phyloP scores from a whole-genome alignment of 2,888 invertebrate genomes.

The Diogma glabrata region DNA sequence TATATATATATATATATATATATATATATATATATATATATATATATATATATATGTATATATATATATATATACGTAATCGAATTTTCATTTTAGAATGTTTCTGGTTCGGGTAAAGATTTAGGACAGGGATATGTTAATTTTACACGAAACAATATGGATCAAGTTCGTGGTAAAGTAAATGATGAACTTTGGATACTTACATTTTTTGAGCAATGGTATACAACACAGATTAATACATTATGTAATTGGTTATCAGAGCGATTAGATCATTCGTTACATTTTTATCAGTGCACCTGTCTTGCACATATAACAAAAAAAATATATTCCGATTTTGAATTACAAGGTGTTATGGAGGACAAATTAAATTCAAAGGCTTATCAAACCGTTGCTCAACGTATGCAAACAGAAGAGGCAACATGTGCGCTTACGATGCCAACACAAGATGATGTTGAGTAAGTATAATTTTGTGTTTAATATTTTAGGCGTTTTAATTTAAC shows the following conservation, averaged over 20 bases:
- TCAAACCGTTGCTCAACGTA: conserved; percentile 81
- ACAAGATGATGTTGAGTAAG: conserved; percentile 50
- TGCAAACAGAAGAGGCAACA: conserved; percentile 95
- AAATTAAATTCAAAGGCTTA: conserved; percentile 92
- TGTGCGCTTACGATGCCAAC: conserved; percentile 78
- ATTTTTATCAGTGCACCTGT: conserved; percentile 95
- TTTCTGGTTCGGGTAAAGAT: conserved; percentile 91
- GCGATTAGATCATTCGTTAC: conserved; percentile 82
- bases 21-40: no score
- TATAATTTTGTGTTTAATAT: conserved; percentile 12
- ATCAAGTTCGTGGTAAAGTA: conserved; percentile 95
- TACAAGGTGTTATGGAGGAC: conserved; percentile 97
- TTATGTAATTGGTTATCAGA: conserved; percentile 91
- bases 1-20: no score
- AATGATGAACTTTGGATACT: conserved; percentile 54
- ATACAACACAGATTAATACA: conserved; percentile 85
- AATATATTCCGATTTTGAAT: conserved; percentile 97
- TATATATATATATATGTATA: not conserved
- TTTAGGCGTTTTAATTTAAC: no score
- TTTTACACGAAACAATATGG: conserved; percentile 95
- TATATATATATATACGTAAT: no score
- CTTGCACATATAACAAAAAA: conserved; percentile 87
- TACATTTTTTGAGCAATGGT: conserved; percentile 76
- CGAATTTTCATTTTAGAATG: conserved; percentile 49
- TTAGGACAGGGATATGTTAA: conserved; percentile 96